Conservation (phyloP, 2,888 invertebrate species). For the Parnassius orleans region DNA sequence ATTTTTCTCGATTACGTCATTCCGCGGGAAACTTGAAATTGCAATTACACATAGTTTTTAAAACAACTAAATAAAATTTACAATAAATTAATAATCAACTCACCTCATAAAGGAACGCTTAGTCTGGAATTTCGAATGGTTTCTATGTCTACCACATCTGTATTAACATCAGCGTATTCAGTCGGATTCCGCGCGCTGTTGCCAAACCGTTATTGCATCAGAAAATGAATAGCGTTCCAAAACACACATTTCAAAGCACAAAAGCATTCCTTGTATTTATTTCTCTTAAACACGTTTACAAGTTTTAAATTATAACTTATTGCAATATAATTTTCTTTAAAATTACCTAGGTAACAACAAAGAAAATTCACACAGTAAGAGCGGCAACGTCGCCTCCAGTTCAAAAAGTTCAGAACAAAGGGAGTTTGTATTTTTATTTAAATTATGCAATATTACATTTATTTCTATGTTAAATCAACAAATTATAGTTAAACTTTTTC, state of each 20-base stretch:
- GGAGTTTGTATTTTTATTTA: slow-evolving; percentile 27
- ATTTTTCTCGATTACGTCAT: slow-evolving; percentile 62
- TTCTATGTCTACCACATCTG: slow-evolving; percentile 64
- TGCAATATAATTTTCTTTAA: neutral
- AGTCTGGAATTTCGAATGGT: slow-evolving; percentile 47
- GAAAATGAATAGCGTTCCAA: slow-evolving; percentile 68
- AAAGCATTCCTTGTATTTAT: slow-evolving; percentile 56
- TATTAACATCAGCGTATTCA: slow-evolving; percentile 48
- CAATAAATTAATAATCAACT: slow-evolving; percentile 38
- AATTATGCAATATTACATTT: neutral
- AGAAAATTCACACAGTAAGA: slow-evolving; percentile 47
- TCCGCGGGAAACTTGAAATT: slow-evolving; percentile 68
- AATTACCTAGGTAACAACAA: slow-evolving; percentile 28
- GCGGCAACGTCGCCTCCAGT: slow-evolving; percentile 68
- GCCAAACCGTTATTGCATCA: slow-evolving; percentile 78
- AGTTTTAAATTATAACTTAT: slow-evolving; percentile 6
- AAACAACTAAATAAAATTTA: slow-evolving; percentile 18
- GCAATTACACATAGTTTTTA: slow-evolving; percentile 45
- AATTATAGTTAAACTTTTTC: neutral
- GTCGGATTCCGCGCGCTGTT: slow-evolving; percentile 69
- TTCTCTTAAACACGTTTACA: slow-evolving; percentile 32
- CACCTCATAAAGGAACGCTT: slow-evolving; percentile 62
- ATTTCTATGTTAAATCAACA: neutral
- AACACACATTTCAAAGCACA: slow-evolving; percentile 69
- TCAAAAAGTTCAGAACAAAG: slow-evolving; percentile 57